phyloP scores from a whole-genome alignment of 1,140 invertebrate species.

The Leguminivora glycinivorella region DNA sequence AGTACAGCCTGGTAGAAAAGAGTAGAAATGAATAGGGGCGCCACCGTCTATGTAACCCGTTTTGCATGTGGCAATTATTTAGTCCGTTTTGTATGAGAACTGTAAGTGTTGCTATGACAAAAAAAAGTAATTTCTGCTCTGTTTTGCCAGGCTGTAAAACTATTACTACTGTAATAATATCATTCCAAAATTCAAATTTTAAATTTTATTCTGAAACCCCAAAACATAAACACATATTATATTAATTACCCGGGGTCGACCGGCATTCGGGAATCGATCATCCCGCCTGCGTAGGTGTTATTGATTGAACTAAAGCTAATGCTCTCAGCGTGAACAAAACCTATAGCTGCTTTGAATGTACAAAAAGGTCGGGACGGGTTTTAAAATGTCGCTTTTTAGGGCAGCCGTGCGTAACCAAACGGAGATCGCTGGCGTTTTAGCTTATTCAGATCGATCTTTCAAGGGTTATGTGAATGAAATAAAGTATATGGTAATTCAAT shows the following conservation, averaged over 20 bases:
- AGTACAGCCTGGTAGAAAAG: too few species aligned
- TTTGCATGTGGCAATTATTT: too few species aligned
- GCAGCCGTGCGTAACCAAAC: slow-evolving; percentile 28
- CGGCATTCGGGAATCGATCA: slow-evolving; percentile 40
- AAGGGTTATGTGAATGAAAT: neutral
- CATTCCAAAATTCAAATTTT: too few species aligned
- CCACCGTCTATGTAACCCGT: too few species aligned
- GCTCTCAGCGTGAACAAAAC: slow-evolving; percentile 7
- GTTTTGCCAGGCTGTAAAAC: too few species aligned
- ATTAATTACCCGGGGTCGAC: neutral
- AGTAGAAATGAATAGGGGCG: too few species aligned
- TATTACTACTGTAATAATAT: too few species aligned
- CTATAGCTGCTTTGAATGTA: slow-evolving; percentile 7
- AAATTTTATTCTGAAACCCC: too few species aligned
- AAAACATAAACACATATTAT: neutral
- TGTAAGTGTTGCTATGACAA: too few species aligned
- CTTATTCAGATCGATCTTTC: slow-evolving; percentile 6
- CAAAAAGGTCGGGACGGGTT: slow-evolving; percentile 20
- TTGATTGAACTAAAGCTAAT: slow-evolving; percentile 27
- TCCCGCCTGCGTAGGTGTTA: slow-evolving; percentile 30
- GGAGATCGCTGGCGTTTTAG: slow-evolving; percentile 28
- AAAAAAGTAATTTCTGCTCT: too few species aligned
- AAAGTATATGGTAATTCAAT: neutral
- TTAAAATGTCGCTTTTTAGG: slow-evolving; percentile 6
- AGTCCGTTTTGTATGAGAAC: too few species aligned